A percentile compares a stretch with the other conserved stretches of the same genome.
These are phyloP conservation scores for Drosophila pachea DNA, from an alignment of 1,140 invertebrate species.

Conservation along the genomic window DNA sequence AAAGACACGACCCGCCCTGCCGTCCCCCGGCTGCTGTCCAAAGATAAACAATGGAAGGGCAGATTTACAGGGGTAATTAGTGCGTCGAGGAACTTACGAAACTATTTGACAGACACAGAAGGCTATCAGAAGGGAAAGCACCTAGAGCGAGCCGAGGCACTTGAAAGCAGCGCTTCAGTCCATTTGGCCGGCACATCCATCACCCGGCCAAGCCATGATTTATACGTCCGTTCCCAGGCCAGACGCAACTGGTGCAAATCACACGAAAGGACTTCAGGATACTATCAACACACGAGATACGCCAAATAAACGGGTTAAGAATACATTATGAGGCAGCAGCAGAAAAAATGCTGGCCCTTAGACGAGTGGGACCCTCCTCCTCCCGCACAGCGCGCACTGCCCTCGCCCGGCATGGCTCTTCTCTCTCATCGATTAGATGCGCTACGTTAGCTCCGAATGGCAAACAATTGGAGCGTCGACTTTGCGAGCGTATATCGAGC, in stretches of 20 bases:
- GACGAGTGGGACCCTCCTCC: background rate
- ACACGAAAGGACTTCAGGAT: conserved; percentile 31
- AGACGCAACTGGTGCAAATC: conserved; percentile 25
- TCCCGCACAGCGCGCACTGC: background rate
- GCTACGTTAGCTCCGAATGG: conserved; percentile 38
- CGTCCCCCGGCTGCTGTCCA: conserved; percentile 23
- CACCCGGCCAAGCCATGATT: conserved; percentile 21
- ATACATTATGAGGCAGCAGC: conserved; percentile 13
- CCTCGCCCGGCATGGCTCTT: background rate
- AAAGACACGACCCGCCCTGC: conserved; percentile 2
- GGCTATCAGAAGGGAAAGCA: background rate
- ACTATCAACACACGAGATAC: conserved; percentile 67
- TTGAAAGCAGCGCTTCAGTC: too few relatives aligned
- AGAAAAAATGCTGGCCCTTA: background rate
- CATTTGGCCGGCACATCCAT: conserved; percentile 1
- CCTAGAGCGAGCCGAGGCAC: background rate
- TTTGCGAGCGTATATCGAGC: background rate
- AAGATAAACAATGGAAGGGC: conserved; percentile 40
- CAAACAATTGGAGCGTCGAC: conserved; percentile 10
- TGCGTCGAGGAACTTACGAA: background rate
- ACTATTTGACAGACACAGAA: background rate
- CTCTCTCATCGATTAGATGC: conserved; percentile 52
- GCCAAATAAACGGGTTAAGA: conserved; percentile 58
- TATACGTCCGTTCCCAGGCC: conserved; percentile 11
- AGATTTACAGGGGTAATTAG: conserved; percentile 54